Conservation (phyloP, 2,797 vertebrate genomes). For the Enteromius thamalakanensis region DNA sequence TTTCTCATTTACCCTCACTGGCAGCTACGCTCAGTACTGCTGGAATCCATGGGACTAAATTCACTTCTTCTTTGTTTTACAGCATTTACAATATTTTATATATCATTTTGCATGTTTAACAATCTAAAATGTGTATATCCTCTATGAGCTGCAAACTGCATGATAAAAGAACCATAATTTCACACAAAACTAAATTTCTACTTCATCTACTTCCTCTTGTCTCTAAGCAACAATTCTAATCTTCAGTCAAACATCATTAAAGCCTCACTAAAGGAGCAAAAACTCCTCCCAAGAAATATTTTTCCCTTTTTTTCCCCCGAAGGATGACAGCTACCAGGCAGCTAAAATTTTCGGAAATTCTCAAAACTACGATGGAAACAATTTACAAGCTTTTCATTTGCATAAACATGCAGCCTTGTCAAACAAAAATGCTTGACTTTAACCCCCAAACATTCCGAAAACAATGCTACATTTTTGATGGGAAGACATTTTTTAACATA, state of each 20-base stretch:
- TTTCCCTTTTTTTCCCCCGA: slow-evolving; percentile 23
- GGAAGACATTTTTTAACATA: slow-evolving; percentile 29
- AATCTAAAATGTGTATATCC: neutral
- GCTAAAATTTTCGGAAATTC: slow-evolving; percentile 12
- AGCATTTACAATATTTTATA: neutral
- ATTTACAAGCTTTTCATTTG: slow-evolving; percentile 52
- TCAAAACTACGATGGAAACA: slow-evolving; percentile 40
- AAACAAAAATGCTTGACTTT: slow-evolving; percentile 25
- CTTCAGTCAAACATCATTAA: neutral
- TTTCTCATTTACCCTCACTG: slow-evolving; percentile 42
- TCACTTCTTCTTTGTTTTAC: neutral
- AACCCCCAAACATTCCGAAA: slow-evolving; percentile 25
- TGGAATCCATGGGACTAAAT: slow-evolving; percentile 9
- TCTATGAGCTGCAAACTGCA: neutral
- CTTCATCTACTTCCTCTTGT: neutral
- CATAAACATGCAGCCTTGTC: slow-evolving; percentile 47
- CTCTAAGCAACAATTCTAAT: neutral
- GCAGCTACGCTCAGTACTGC: slow-evolving; percentile 31
- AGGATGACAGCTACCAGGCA: slow-evolving; percentile 32
- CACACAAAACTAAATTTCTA: neutral
- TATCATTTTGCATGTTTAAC: neutral
- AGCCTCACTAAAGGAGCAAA: neutral
- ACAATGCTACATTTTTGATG: slow-evolving; percentile 24
- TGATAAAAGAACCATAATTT: neutral
- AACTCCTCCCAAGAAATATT: slow-evolving; percentile 24